phyloP scores from a whole-genome alignment of 2,888 invertebrate genomes.

The Ophion costatus region DNA sequence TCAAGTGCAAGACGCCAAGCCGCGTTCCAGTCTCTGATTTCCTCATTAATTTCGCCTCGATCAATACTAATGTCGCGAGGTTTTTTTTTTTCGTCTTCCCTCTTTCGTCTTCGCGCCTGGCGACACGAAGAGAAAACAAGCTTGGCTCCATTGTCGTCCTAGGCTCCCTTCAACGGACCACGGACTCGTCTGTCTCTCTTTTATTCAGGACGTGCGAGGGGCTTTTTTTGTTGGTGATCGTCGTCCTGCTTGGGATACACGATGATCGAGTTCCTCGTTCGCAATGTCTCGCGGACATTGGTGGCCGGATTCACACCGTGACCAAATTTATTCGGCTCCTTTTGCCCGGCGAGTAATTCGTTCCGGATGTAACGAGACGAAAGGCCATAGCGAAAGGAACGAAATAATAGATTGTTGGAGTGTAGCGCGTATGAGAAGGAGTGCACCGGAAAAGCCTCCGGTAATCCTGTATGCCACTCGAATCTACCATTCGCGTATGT shows the following conservation, averaged over 20 bases:
- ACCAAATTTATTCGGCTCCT: conserved; percentile 3
- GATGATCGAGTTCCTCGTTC: conserved; percentile 46
- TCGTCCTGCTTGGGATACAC: conserved; percentile 9
- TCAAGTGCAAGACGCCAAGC: conserved; percentile 22
- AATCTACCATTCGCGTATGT: not conserved
- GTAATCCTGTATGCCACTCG: not conserved
- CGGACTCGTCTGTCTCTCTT: conserved; percentile 1
- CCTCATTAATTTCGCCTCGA: conserved; percentile 77
- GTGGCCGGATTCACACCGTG: not conserved
- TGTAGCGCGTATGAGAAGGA: too few relatives aligned
- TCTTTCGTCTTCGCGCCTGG: conserved; percentile 7
- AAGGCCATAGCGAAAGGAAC: conserved; percentile 10
- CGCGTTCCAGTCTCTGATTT: conserved; percentile 78
- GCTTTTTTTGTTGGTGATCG: conserved; percentile 24
- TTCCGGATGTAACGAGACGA: conserved; percentile 56
- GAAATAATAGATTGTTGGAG: conserved; percentile 1
- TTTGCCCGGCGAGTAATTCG: conserved; percentile 43
- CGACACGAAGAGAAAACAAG: conserved; percentile 38
- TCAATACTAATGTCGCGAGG: conserved; percentile 68
- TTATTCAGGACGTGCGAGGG: conserved; percentile 33
- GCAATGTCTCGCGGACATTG: conserved; percentile 2
- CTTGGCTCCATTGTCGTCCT: conserved; percentile 34
- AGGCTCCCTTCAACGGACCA: conserved; percentile 20
- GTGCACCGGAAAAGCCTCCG: too few relatives aligned
- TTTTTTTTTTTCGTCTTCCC: conserved; percentile 19